Evolutionary conservation across 2,113 vertebrate genomes (phyloP).

Genomic region (Podocnemis expansa): DNA sequence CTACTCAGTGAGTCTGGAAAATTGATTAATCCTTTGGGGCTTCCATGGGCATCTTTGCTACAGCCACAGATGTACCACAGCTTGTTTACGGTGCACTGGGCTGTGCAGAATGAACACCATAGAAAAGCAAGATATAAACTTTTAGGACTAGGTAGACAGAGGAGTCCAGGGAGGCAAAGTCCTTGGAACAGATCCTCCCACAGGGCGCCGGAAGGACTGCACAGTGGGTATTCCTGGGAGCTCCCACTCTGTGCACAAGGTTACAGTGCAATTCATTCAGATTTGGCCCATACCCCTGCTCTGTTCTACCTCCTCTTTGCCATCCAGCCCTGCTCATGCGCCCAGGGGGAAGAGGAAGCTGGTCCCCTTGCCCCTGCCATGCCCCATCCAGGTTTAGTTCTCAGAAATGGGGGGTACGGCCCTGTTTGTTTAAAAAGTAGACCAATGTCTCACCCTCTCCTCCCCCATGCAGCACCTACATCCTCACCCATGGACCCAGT

Average conservation of each 20-base stretch:
- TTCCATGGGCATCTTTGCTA: rapidly evolving
- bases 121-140: not conserved
- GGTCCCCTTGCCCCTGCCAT: not conserved
- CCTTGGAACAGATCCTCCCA: not conserved
- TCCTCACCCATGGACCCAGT: too few species aligned
- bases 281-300: not conserved
- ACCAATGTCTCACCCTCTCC: not conserved
- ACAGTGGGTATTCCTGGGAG: not conserved
- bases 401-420: not conserved
- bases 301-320: not conserved
- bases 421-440: not conserved
- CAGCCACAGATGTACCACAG: not conserved
- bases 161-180: not conserved
- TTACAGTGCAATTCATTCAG: not conserved
- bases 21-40: rapidly evolving
- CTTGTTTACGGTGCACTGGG: not conserved
- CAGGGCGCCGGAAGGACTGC: not conserved
- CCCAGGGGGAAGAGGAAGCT: not conserved
- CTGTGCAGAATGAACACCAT: not conserved
- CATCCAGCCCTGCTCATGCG: not conserved
- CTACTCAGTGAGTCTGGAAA: not conserved
- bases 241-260: not conserved
- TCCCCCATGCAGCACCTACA: not conserved
- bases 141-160: not conserved
- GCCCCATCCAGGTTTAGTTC: not conserved